These are phyloP conservation scores for Plusia festucae DNA, from an alignment of 2,888 invertebrate species.

Conservation along the genomic window DNA sequence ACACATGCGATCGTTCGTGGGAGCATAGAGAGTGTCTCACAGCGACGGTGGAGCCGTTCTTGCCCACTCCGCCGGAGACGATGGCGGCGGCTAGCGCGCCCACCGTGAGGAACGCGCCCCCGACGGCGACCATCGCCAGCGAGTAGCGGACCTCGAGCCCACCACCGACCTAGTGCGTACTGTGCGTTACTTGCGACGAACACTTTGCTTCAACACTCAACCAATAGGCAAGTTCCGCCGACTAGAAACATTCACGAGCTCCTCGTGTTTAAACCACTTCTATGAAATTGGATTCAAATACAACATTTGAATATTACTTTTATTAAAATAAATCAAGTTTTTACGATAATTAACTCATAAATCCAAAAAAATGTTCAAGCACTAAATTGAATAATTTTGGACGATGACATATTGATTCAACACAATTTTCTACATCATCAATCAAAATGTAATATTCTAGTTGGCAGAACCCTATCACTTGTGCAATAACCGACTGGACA, in stretches of 20 bases:
- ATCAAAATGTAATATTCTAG: slow-evolving; percentile 24
- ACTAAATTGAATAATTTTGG: not conserved
- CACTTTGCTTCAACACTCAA: slow-evolving; percentile 16
- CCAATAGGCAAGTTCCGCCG: slow-evolving; percentile 15
- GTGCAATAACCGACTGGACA: slow-evolving; percentile 53
- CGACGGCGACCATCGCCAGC: slow-evolving; percentile 93
- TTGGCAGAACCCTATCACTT: slow-evolving; percentile 38
- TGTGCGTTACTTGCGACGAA: slow-evolving; percentile 48
- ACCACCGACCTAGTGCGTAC: slow-evolving; percentile 76
- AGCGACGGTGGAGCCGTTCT: slow-evolving; percentile 99
- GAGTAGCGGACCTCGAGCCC: slow-evolving; percentile 93
- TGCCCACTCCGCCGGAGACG: slow-evolving; percentile 97
- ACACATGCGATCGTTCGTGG: slow-evolving; percentile 31
- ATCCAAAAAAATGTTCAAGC: not conserved
- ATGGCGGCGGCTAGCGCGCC: slow-evolving; percentile 93
- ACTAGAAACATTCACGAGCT: slow-evolving; percentile 2
- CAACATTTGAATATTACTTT: not conserved
- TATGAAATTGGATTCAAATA: not conserved
- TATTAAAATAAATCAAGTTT: not conserved
- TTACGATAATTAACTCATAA: not conserved
- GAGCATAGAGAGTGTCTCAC: slow-evolving; percentile 90
- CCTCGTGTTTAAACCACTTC: not conserved
- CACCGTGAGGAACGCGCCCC: slow-evolving; percentile 92
- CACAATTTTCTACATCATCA: not conserved
- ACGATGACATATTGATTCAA: slow-evolving; percentile 5